Evolutionary conservation across 1,140 invertebrate genomes (phyloP).

Genomic region (Caerostris darwini): DNA sequence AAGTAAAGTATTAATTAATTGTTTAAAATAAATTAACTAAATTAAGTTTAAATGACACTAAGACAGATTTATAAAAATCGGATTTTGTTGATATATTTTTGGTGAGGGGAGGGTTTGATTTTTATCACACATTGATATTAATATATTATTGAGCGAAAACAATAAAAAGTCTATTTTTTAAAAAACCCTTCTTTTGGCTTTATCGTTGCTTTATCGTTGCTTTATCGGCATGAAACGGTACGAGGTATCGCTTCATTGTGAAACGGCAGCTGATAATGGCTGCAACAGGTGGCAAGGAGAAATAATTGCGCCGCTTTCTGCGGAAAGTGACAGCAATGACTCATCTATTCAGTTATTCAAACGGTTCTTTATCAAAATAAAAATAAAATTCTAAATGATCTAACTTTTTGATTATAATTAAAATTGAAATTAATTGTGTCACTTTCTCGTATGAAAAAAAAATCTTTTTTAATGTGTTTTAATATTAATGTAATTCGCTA

Average conservation of each 20-base stretch:
- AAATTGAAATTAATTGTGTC: not conserved
- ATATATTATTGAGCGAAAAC: not conserved
- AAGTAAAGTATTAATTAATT: not conserved
- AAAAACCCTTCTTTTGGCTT: not conserved
- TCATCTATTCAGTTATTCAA: not conserved
- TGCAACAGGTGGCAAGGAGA: constrained; percentile 22
- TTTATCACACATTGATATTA: not conserved
- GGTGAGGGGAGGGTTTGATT: not conserved
- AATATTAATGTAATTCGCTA: not conserved
- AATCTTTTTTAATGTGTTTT: not conserved
- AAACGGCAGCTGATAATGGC: not conserved
- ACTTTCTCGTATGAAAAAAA: not conserved
- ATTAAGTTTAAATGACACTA: not conserved
- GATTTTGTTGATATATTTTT: not conserved
- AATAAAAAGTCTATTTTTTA: not conserved
- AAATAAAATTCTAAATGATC: not conserved
- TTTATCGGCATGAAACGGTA: not conserved
- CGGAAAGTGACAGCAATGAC: not conserved
- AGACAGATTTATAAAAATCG: not conserved
- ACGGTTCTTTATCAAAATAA: not conserved
- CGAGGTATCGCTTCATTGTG: not conserved
- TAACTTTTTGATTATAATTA: not conserved
- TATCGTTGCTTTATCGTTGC: not conserved
- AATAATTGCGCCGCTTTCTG: not conserved
- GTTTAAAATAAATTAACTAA: not conserved